Base-by-base conservation (phyloP, 1,140 invertebrate species). In the Mercenaria mercenaria region DNA sequence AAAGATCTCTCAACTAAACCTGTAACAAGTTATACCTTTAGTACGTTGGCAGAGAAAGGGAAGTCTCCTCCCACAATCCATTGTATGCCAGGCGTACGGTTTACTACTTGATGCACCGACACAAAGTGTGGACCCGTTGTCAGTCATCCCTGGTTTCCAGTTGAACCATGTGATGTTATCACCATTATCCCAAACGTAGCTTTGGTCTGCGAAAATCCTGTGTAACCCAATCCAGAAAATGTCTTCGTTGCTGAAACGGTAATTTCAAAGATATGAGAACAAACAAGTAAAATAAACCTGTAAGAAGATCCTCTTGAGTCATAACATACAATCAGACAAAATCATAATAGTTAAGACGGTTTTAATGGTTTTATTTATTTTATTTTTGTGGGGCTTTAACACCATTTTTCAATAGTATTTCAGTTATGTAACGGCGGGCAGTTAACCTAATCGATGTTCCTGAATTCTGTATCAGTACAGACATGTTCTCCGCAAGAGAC, bases 121-220 rank as follows among this genome's bases (percentile, higher is more conserved):
- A 83, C 81, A 83, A 0, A 34, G 23, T 1, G 26, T 13, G 23
- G 39, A n/a, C 1, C 13, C 0, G 34, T 32, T 43, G 11, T 43
- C 39, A n/a, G 15, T 26, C 1, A 39, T 26, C 10, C 52, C 34
- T 26, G 34, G 18, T 10, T 50, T n/a, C 81, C 81, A 83, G 39
- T 83, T 67, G n/a, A 37, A 67, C 81, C 81, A 83, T 26, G 61
- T 67, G 61, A 83, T 29, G 18, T 69, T 69, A 52, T 83, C 81
- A 52, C 76, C 76, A 56, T 79, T 79, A 2, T 37, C 29, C 76
- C 76, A 79, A 3, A 0, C 18, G n/a, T 34, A 79, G 47, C 32
- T 37, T 0, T 47, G 39, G 1, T 37, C 29, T 2, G 29, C 18
- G 20, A 3, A 0, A 34, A 34, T 59, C 10, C 34, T 32, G 29